A percentile compares a stretch with the other conserved stretches of the same genome.
phyloP scores from a whole-genome alignment of 1,140 invertebrate genomes.

The Trypoxylus dichotomus region DNA sequence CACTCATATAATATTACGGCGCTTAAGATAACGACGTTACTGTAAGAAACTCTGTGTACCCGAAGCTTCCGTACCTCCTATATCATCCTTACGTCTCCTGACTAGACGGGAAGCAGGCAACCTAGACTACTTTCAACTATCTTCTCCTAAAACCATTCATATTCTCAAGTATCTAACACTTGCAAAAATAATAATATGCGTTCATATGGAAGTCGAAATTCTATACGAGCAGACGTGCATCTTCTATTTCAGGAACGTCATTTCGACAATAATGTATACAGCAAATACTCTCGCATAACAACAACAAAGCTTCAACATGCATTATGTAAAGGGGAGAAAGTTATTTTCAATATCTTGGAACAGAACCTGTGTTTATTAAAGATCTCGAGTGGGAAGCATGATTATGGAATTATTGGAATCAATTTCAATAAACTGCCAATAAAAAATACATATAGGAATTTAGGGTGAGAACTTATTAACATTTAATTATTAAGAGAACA shows the following conservation, averaged over 20 bases:
- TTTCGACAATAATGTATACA: background rate
- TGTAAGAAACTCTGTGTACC: background rate
- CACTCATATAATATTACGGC: no score
- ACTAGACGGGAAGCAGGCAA: background rate
- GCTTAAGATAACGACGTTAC: no score
- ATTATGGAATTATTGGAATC: no score
- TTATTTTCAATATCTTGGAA: background rate
- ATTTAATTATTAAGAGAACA: no score
- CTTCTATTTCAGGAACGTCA: background rate
- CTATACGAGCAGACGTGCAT: conserved; percentile 2
- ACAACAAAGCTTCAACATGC: background rate
- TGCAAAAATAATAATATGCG: conserved; percentile 1
- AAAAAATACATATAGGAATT: no score
- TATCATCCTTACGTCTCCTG: background rate
- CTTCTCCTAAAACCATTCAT: background rate
- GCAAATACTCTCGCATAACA: background rate
- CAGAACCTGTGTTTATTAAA: background rate
- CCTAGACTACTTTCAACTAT: background rate
- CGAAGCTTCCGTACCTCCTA: background rate
- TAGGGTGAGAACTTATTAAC: no score
- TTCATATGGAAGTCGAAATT: background rate
- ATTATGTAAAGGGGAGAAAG: background rate
- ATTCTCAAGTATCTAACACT: background rate
- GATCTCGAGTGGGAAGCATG: background rate
- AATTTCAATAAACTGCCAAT: no score